Evolutionary conservation across 2,888 invertebrate genomes (phyloP), one percentile per base, ranked within the genome.

Genomic region (Xiphydria camelus): DNA sequence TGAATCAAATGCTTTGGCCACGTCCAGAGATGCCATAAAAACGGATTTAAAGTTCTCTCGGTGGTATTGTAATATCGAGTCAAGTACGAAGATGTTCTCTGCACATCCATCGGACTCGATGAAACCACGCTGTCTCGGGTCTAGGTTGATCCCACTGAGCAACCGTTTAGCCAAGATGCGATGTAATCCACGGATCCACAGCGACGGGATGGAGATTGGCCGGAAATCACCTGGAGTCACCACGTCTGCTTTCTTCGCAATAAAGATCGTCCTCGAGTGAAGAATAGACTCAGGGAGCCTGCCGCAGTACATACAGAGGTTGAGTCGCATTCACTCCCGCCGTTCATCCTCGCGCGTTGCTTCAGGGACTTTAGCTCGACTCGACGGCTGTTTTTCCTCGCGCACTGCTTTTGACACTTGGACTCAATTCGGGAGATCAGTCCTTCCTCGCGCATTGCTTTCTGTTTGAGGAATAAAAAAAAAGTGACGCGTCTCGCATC

Each of bases 11-110:
- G 48, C 49, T 12, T 49, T 51, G 0, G 22, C 5, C 1, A 49
- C 45, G 19, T 49, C 49, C 1, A 53, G 25, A 0, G 51, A 35
- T 0, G 57, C 57, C 0, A 59, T 4, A 6, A 41, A 51, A 0
- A 58, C n/a, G 7, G 43, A 39, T 2, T 34, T 47, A 1, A 34
- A n/a, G 0, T 31, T 14, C 0, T 17, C 5, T 6, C 45, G 4
- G 0, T 41, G 23, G n/a, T 46, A 23, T 0, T 50, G 43, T 10
- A 62, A 48, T n/a, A 64, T 46, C 2, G 43, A 12, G 10, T 59
- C 65, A 50, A 70, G 57, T 19, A 68, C 49, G 37, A 56, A 57
- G 26, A 63, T 47, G 40, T 67, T 70, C 10, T 68, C 66, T 36
- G 63, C 64, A 35, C 61, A 61, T 25, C 70, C 69, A 41, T 61